Base-by-base conservation (phyloP, 2,113 vertebrate genomes). In the Forbesichthys papilliferus region DNA sequence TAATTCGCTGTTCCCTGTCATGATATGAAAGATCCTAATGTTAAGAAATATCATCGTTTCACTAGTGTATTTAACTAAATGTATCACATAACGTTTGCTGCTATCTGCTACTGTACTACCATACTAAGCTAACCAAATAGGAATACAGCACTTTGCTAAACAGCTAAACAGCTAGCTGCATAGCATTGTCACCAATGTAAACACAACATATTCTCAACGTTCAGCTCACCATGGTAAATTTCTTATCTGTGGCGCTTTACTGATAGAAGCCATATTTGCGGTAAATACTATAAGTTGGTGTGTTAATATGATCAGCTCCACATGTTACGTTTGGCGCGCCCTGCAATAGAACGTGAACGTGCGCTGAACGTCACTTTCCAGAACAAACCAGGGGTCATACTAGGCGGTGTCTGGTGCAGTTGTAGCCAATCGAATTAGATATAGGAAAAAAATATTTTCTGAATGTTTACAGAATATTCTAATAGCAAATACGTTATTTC, bases 151-250 rank as follows among this genome's bases (percentile, higher is more conserved):
- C 11, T 66, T 34, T 71, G 66, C 71, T 60, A 12, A 69, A 6
- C 14, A 16, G 51, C 51, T 42, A 14, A 12, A 62, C 46, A 18
- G 60, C 60, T 47, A 60, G 42, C 11, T 18, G 48, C 56, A 8
- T 14, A 63, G 5, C 16, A 9, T 1, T 46, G 2, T 11, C 49
- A 11, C 10, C 13, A 52, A 4, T 52, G 49, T 3, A 14, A 13
- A 53, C 14, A 53, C 14, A 77, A 66, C 1, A 54, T 14, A 13
- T 16, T 2, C 18, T 16, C 4, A 1, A 7, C 48, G 16, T 56
- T 68, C 1, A 42, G 75, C 89, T 91, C 87, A 93, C 92, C 93
- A 94, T 4, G 92, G 93, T 16, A 94, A 69, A 62, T 93, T 93
- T 51, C 84, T 90, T 9, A 58, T 4, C 66, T 88, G 84, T 9